phyloP scores from a whole-genome alignment of 2,113 vertebrate genomes.

The Panthera uncia region DNA sequence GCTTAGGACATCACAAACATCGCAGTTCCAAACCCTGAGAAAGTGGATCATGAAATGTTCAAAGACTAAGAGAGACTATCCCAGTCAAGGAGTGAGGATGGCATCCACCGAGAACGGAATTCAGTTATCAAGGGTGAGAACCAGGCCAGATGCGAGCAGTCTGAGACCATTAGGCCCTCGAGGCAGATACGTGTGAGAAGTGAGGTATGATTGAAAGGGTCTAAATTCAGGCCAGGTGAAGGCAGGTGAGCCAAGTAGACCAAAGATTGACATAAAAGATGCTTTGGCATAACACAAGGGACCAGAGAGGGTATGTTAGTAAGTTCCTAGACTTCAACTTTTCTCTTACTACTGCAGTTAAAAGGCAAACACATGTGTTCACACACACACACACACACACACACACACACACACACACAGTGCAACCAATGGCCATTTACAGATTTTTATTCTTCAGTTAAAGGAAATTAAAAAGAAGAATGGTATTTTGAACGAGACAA shows the following conservation, averaged over 20 bases:
- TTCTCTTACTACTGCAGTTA: neutral
- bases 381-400: no score
- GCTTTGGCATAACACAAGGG: neutral
- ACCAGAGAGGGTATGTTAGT: fast-evolving
- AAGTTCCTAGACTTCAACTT: neutral
- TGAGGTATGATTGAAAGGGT: neutral
- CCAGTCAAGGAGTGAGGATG: neutral
- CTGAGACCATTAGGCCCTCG: neutral
- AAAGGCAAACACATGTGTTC: neutral
- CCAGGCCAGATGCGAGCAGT: neutral
- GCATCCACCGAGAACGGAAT: neutral
- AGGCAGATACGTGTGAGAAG: neutral
- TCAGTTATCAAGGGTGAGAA: neutral
- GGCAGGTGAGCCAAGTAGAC: neutral
- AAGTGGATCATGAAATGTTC: neutral
- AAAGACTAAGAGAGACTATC: neutral
- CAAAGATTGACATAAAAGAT: neutral
- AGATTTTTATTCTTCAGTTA: neutral
- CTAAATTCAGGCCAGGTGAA: neutral
- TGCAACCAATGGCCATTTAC: neutral
- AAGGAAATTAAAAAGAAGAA: neutral
- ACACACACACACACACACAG: neutral
- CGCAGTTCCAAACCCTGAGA: neutral
- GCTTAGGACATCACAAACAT: neutral
- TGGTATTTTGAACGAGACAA: neutral